These are phyloP conservation scores for Garra rufa DNA, from an alignment of 2,113 vertebrate genomes.

Conservation along the genomic window DNA sequence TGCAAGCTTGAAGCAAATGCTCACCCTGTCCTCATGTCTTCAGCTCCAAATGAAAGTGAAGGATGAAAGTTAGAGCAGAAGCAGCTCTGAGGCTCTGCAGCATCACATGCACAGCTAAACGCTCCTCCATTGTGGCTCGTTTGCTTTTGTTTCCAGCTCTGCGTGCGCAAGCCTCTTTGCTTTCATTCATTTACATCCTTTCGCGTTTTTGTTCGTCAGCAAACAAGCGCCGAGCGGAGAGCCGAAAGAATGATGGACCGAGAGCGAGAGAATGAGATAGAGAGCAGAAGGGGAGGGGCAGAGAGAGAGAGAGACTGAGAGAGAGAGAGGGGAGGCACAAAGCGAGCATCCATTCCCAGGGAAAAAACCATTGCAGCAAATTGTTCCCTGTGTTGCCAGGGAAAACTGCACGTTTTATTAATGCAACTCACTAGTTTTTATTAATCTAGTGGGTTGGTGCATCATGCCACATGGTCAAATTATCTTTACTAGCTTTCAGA, in stretches of 20 bases:
- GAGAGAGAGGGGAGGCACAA: conserved; percentile 42
- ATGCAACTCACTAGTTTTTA: not conserved
- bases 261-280: conserved; percentile 14
- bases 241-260: conserved; percentile 16
- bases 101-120: conserved; percentile 39
- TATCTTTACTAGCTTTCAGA: not conserved
- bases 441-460: not conserved
- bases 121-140: conserved; percentile 56
- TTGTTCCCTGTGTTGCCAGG: conserved; percentile 2
- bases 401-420: not conserved
- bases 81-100: conserved; percentile 52
- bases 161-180: conserved; percentile 43
- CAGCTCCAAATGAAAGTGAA: conserved; percentile 2
- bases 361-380: conserved; percentile 62
- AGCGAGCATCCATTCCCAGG: conserved; percentile 54
- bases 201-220: conserved; percentile 38
- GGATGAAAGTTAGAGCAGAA: conserved; percentile 3
- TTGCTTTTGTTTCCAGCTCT: conserved; percentile 61
- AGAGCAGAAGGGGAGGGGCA: conserved; percentile 43
- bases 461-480: not conserved
- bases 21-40: conserved; percentile 38
- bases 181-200: conserved; percentile 40
- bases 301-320: conserved; percentile 18
- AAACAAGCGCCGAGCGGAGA: conserved; percentile 42
- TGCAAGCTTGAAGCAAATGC: not conserved